Conservation (phyloP, 2,797 vertebrate species). For the Pagetopsis macropterus region DNA sequence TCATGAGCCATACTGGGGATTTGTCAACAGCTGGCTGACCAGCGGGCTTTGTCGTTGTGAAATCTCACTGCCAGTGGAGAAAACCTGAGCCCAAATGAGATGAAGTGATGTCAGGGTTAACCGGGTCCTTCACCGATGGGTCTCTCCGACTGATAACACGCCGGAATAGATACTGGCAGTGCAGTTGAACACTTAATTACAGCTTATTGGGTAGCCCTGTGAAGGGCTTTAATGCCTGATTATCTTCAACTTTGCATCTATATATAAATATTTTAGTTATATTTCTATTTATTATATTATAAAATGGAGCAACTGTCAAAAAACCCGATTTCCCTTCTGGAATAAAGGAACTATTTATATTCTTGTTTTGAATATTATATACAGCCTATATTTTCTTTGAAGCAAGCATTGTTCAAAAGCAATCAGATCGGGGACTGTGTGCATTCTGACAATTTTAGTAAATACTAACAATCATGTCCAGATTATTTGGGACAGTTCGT, state of each 20-base stretch:
- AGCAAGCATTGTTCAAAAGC: neutral
- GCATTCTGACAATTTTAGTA: neutral
- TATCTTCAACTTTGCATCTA: too few relatives aligned
- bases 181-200: neutral
- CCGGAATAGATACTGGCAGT: neutral
- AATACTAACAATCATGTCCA: neutral
- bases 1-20: slow-evolving; percentile 47
- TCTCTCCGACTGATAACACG: slow-evolving; percentile 2
- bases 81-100: slow-evolving; percentile 41
- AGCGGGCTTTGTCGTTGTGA: slow-evolving; percentile 51
- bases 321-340: too few relatives aligned
- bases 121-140: slow-evolving; percentile 3
- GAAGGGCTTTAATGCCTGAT: neutral
- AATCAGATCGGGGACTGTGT: neutral
- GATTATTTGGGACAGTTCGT: too few relatives aligned
- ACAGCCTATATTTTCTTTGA: neutral
- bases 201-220: neutral
- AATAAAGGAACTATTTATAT: too few relatives aligned
- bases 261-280: too few relatives aligned
- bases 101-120: slow-evolving; percentile 24
- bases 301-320: too few relatives aligned
- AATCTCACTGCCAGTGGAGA: slow-evolving; percentile 37
- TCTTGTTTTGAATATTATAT: too few relatives aligned
- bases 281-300: too few relatives aligned
- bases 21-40: slow-evolving; percentile 69